phyloP scores from a whole-genome alignment of 2,797 vertebrate genomes.

The Sitta carolinensis region DNA sequence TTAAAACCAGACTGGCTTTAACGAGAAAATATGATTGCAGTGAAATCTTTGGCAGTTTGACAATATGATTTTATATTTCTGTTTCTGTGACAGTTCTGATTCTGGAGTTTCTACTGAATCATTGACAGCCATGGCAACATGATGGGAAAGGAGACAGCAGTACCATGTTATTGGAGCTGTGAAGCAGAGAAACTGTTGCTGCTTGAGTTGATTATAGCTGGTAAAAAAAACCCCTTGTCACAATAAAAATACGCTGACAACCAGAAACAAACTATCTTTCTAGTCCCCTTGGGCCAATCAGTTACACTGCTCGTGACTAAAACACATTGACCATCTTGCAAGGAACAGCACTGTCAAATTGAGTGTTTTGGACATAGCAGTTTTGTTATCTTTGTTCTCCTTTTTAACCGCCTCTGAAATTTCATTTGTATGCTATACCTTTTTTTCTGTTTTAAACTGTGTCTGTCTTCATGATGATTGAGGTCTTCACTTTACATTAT shows the following conservation, averaged over 20 bases:
- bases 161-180: neutral
- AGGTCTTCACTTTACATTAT: slow-evolving; percentile 2
- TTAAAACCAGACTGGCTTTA: neutral
- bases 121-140: slow-evolving; percentile 23
- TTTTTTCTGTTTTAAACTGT: neutral
- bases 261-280: neutral
- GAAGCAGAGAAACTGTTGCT: slow-evolving; percentile 19
- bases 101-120: slow-evolving; percentile 3
- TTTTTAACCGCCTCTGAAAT: neutral
- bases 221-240: slow-evolving; percentile 11
- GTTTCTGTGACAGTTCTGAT: slow-evolving; percentile 35
- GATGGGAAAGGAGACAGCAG: slow-evolving; percentile 10
- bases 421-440: neutral
- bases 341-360: neutral
- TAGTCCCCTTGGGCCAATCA: neutral
- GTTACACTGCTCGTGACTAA: neutral
- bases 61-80: slow-evolving; percentile 33
- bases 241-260: slow-evolving; percentile 33
- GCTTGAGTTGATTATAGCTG: slow-evolving; percentile 11
- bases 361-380: neutral
- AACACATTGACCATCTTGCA: neutral
- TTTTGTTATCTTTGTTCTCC: neutral
- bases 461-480: neutral
- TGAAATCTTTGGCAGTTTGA: slow-evolving; percentile 30
- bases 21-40: neutral